Conservation (phyloP, 2,113 vertebrate genomes). For the Fregata magnificens region DNA sequence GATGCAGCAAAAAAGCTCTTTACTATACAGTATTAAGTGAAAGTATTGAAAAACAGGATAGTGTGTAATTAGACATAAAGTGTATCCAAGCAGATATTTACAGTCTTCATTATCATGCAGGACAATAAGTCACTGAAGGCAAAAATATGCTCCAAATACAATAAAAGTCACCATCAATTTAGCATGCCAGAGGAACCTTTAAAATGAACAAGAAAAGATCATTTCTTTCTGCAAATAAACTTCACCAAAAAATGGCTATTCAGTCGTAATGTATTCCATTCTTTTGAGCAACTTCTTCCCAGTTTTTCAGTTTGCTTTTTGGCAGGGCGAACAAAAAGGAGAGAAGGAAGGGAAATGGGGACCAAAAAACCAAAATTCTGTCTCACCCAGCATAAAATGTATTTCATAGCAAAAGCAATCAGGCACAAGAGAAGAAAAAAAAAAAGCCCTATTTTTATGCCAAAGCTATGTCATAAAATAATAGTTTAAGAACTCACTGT, state of each 20-base stretch:
- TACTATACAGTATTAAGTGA: neutral
- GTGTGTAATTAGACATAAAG: conserved; percentile 32
- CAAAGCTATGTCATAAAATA: conserved; percentile 20
- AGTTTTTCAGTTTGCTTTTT: conserved; percentile 19
- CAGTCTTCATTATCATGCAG: conserved; percentile 1
- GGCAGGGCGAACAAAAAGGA: neutral
- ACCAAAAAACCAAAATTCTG: neutral
- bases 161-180: conserved; percentile 12
- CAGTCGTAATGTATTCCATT: neutral
- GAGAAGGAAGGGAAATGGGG: neutral
- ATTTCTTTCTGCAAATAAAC: conserved; percentile 9
- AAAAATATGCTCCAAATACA: conserved; percentile 26
- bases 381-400: neutral
- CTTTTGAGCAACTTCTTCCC: neutral
- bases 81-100: conserved; percentile 4
- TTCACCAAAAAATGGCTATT: neutral
- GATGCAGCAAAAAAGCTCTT: conserved; percentile 4
- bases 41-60: neutral
- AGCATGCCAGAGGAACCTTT: neutral
- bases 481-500: neutral
- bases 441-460: neutral
- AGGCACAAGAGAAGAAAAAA: neutral
- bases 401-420: conserved; percentile 29
- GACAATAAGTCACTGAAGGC: neutral
- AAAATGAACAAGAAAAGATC: neutral